phyloP scores from a whole-genome alignment of 2,888 invertebrate genomes.

The Zaprionus obscuricornis region DNA sequence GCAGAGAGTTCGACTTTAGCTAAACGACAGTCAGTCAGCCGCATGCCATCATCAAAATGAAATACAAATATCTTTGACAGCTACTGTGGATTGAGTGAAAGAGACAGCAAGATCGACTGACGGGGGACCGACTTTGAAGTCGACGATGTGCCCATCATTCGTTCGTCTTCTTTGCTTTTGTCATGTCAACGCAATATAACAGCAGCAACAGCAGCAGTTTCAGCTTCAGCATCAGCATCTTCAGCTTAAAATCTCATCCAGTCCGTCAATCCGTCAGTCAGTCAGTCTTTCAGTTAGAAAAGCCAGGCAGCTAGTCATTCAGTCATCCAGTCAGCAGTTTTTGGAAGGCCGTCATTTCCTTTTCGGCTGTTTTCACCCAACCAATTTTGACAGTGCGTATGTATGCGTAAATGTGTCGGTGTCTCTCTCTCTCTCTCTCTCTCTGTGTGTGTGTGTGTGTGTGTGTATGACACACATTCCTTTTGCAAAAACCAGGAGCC shows the following conservation, averaged over 20 bases:
- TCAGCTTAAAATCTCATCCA: constrained; percentile 60
- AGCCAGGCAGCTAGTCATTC: constrained; percentile 19
- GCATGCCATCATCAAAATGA: constrained; percentile 77
- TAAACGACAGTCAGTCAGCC: constrained; percentile 68
- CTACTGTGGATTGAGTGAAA: constrained; percentile 55
- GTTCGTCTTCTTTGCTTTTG: constrained; percentile 67
- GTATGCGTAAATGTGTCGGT: too few species aligned
- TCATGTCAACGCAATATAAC: constrained; percentile 60
- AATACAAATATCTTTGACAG: constrained; percentile 81
- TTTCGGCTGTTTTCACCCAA: constrained; percentile 52
- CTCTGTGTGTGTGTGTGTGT: constrained; percentile 9
- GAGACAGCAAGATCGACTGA: constrained; percentile 3
- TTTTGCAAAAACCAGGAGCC: constrained; percentile 35
- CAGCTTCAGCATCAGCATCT: constrained; percentile 8
- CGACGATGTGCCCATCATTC: constrained; percentile 64
- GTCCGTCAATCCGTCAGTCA: constrained; percentile 18
- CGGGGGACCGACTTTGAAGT: constrained; percentile 66
- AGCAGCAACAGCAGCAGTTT: background rate
- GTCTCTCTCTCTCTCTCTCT: too few species aligned
- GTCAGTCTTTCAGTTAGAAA: constrained; percentile 9
- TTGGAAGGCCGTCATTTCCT: constrained; percentile 63
- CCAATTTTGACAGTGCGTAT: constrained; percentile 37
- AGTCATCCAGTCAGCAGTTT: constrained; percentile 37
- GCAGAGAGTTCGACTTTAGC: too few species aligned
- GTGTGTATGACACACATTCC: constrained; percentile 68